Evolutionary conservation across 23 tunicate species (phyloP).

Genomic region (Clavelina lepadiformis): DNA sequence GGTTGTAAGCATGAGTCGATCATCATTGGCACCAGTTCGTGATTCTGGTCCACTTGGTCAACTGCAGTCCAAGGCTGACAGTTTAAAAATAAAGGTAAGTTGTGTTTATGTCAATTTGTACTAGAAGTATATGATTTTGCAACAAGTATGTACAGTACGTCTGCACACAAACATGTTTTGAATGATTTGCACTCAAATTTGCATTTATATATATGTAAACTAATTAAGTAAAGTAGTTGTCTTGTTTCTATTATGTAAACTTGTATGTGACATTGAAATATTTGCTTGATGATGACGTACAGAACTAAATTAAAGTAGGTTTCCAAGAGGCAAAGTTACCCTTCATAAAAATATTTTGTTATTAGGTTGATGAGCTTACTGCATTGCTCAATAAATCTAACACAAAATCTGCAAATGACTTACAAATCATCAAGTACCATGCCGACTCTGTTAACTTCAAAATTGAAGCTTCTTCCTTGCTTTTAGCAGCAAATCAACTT

Average conservation of each 20-base stretch:
- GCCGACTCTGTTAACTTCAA: constrained; percentile 36
- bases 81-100: constrained; percentile 47
- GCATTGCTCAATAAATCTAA: constrained; percentile 18
- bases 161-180: too few species aligned
- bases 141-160: too few species aligned
- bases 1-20: too few species aligned
- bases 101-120: too few species aligned
- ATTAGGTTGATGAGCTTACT: constrained; percentile 38
- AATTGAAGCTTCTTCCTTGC: constrained; percentile 28
- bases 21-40: constrained; percentile 25
- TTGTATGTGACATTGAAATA: too few species aligned
- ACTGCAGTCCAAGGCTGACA: constrained; percentile 33
- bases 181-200: too few species aligned
- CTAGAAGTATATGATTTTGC: too few species aligned
- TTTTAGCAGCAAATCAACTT: constrained; percentile 29
- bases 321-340: too few species aligned
- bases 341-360: background rate
- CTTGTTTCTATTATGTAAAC: too few species aligned
- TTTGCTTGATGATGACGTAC: too few species aligned
- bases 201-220: background rate
- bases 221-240: background rate
- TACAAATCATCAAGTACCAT: constrained; percentile 32
- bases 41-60: constrained; percentile 30
- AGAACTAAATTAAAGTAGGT: too few species aligned
- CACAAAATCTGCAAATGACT: constrained; percentile 10